These are phyloP conservation scores for Pagetopsis macropterus DNA, from an alignment of 2,797 vertebrate genomes.

Conservation along the genomic window DNA sequence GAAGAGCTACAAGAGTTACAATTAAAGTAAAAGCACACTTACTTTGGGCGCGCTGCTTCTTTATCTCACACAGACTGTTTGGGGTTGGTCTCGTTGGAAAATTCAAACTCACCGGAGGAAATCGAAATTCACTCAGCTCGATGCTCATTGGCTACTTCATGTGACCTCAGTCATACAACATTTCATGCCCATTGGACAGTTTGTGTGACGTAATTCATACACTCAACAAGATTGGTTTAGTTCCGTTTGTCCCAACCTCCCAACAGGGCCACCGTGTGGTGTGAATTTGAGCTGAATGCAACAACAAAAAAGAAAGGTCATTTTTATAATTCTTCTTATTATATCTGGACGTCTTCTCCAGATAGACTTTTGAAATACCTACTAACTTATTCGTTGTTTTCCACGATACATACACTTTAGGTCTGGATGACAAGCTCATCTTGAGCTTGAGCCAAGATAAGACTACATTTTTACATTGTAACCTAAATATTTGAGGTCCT, in stretches of 20 bases:
- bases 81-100: slow-evolving; percentile 40
- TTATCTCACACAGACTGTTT: background rate
- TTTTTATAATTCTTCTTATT: too few relatives aligned
- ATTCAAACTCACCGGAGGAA: slow-evolving; percentile 67
- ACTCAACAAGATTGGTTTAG: slow-evolving; percentile 43
- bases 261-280: slow-evolving; percentile 18
- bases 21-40: slow-evolving; percentile 42
- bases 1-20: rapidly evolving
- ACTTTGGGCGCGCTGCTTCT: slow-evolving; percentile 73
- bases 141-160: slow-evolving; percentile 57
- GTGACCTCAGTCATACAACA: background rate
- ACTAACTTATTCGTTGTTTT: background rate
- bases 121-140: background rate
- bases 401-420: background rate
- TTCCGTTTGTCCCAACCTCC: background rate
- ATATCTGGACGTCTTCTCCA: too few relatives aligned
- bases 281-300: background rate
- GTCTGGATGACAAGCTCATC: background rate
- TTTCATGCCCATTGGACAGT: slow-evolving; percentile 60
- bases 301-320: too few relatives aligned
- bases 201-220: background rate
- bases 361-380: too few relatives aligned
- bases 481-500: background rate
- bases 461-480: background rate
- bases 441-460: background rate